A percentile compares a stretch with the other conserved stretches of the same genome.
phyloP scores from a whole-genome alignment of 1,140 invertebrate species.

The Scaptomyza montana region DNA sequence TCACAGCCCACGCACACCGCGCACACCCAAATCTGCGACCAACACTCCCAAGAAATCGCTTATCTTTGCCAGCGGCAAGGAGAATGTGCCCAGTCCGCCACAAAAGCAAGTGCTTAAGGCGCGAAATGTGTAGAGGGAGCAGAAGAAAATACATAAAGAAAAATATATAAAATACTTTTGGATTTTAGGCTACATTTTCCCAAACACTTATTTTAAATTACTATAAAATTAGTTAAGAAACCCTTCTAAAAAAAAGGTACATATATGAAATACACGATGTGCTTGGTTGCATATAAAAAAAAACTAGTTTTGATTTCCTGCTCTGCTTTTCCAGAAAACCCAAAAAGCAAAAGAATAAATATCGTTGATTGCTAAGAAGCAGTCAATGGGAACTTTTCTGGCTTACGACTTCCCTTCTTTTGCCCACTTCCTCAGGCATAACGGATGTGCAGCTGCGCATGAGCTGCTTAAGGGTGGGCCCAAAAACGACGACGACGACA shows the following conservation, averaged over 20 bases:
- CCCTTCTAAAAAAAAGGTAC: not conserved
- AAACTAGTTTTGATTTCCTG: slow-evolving; percentile 63
- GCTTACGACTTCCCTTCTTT: slow-evolving; percentile 42
- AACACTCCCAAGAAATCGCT: slow-evolving; percentile 79
- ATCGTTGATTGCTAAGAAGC: slow-evolving; percentile 59
- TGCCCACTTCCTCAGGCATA: slow-evolving; percentile 52
- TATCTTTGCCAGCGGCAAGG: slow-evolving; percentile 73
- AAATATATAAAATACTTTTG: not conserved
- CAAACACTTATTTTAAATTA: slow-evolving; percentile 45
- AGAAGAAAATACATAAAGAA: too few species aligned
- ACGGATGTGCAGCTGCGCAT: slow-evolving; percentile 68
- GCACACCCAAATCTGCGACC: slow-evolving; percentile 62
- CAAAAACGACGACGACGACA: not conserved
- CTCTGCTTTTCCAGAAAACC: not conserved
- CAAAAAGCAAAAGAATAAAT: not conserved
- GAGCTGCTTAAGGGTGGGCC: slow-evolving; percentile 64
- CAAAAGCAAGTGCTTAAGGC: slow-evolving; percentile 82
- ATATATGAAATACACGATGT: slow-evolving; percentile 61
- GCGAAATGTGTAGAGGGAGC: slow-evolving; percentile 64
- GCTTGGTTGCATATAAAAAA: slow-evolving; percentile 43
- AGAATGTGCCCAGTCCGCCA: slow-evolving; percentile 77
- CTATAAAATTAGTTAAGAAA: slow-evolving; percentile 60
- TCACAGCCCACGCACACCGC: slow-evolving; percentile 69
- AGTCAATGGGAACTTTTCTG: slow-evolving; percentile 58
- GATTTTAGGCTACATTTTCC: slow-evolving; percentile 37